Conservation (phyloP, 2,113 vertebrate genomes). For the Hylia prasina region DNA sequence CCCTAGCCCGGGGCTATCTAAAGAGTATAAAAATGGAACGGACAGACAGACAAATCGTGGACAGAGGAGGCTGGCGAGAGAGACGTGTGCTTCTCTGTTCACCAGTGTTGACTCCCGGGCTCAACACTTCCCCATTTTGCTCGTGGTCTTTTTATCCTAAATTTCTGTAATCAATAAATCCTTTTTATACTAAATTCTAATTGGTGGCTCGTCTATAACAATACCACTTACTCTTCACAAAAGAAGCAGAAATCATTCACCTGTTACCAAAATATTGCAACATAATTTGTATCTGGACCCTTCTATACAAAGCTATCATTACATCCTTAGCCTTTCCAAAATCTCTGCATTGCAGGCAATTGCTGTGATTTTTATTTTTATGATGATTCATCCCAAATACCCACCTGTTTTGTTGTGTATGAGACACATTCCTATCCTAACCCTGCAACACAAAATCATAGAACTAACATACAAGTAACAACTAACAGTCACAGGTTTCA, state of each 20-base stretch:
- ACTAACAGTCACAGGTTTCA: neutral
- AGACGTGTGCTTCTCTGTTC: too few relatives aligned
- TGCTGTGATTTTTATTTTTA: neutral
- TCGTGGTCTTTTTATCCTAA: too few relatives aligned
- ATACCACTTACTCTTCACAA: neutral
- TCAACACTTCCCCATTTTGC: too few relatives aligned
- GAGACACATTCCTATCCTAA: neutral
- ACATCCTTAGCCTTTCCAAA: neutral
- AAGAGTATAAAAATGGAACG: too few relatives aligned
- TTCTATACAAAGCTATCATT: neutral
- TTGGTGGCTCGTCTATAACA: too few relatives aligned
- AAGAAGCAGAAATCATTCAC: neutral
- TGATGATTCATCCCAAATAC: neutral
- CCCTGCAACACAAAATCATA: neutral
- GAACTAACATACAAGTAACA: neutral
- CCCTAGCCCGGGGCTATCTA: too few relatives aligned
- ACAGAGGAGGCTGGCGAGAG: too few relatives aligned
- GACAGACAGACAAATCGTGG: too few relatives aligned
- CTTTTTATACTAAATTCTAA: too few relatives aligned
- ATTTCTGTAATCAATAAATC: too few relatives aligned
- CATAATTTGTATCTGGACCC: neutral
- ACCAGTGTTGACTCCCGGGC: too few relatives aligned
- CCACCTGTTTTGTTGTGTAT: neutral
- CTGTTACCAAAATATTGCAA: neutral
- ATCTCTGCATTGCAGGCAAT: neutral